Evolutionary conservation across 2,113 vertebrate species (phyloP), one percentile per base, ranked within the genome.

Genomic region (Myiozetetes cayanensis): DNA sequence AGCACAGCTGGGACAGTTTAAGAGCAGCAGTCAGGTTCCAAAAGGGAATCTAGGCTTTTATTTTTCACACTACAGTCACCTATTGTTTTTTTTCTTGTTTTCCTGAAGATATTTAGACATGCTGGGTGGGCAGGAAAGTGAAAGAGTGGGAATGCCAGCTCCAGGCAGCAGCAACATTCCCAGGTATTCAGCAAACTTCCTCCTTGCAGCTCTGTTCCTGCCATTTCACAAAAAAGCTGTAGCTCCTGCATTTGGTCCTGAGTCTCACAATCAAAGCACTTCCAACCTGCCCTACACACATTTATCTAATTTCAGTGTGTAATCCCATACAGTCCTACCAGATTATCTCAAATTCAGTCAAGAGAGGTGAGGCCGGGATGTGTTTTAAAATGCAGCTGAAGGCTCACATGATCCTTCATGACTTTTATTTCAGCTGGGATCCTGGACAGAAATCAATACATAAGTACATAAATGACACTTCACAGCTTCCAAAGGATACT

Each of bases 51-150:
- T 77, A 83, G 35, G 87, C 80, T 95, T 97, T 89, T 96, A 90
- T 96, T 96, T 95, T 96, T 95, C 78, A 96, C 89, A 80, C 96
- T 95, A 97, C 96, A 98, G 96, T 90, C 85, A 85, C 73, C 97
- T 97, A 97, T 98, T 98, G 97, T 98, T 98, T 90, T 70, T 86
- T 95, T 96, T 95, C 96, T 97, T 98, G 96, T 97, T 98, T 98
- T 97, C 93, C 97, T 97, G 92, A 93, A 95, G 95, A 94, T 87
- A 98, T 94, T 97, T 97, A 96, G 95, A 96, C 88, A 46, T 87
- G 96, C 96, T 95, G 87, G 77, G 94, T 96, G 95, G 93, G 76
- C 96, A 97, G 96, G 97, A 96, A 97, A 97, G 92, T 91, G 90
- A 68, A 89, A 89, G 92, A 68, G 50, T 67, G 61, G 93, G 96